phyloP scores from a whole-genome alignment of 2,888 invertebrate genomes.

The Nasonovia ribisnigri region DNA sequence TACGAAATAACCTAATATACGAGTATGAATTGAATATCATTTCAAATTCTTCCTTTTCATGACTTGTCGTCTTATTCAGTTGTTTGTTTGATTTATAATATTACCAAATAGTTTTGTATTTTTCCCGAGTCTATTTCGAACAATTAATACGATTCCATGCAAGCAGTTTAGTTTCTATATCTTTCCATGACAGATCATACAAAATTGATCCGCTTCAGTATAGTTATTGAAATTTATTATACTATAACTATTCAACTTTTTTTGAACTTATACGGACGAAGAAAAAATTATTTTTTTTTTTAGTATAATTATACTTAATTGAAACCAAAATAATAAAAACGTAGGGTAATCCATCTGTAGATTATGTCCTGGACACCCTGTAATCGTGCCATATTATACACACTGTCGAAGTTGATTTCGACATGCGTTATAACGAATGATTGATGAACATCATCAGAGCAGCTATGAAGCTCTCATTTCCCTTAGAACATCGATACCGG shows the following conservation, averaged over 20 bases:
- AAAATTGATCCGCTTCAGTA: background rate
- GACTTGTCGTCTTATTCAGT: background rate
- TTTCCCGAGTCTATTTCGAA: background rate
- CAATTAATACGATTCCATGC: background rate
- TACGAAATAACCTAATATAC: too few relatives aligned
- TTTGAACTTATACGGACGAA: background rate
- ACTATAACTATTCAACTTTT: background rate
- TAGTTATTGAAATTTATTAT: background rate
- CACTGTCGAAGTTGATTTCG: constrained; percentile 47
- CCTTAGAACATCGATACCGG: constrained; percentile 53
- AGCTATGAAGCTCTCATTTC: constrained; percentile 47
- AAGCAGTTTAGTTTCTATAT: background rate
- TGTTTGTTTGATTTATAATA: background rate
- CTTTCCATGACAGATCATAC: background rate
- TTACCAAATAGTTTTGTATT: background rate
- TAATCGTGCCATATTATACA: constrained; percentile 40
- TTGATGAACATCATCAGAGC: constrained; percentile 43
- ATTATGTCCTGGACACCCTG: background rate
- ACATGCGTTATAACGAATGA: constrained; percentile 46
- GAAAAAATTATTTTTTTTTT: background rate
- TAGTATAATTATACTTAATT: background rate
- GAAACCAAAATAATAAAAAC: constrained; percentile 1
- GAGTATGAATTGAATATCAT: background rate
- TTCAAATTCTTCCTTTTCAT: background rate
- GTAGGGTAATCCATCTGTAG: background rate